Evolutionary conservation across 2,888 invertebrate species (phyloP).

Genomic region (Dynastes tityus): DNA sequence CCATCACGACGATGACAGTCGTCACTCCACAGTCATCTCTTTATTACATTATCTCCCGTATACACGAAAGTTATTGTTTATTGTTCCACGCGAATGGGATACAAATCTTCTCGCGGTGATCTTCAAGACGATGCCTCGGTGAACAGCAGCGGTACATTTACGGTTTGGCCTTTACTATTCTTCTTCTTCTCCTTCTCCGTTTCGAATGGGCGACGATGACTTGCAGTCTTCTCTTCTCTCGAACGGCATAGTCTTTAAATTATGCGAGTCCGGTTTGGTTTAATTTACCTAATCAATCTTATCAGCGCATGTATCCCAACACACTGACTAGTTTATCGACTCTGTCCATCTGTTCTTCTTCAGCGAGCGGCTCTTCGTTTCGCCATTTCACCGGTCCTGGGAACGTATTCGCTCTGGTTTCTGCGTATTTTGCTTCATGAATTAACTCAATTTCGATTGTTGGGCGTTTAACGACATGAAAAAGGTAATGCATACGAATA

Average conservation of each 20-base stretch:
- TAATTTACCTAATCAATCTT: constrained; percentile 65
- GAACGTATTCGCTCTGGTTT: constrained; percentile 9
- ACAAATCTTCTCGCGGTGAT: constrained; percentile 43
- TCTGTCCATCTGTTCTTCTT: constrained; percentile 41
- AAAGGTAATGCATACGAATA: too few relatives aligned
- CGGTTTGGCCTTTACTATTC: constrained; percentile 34
- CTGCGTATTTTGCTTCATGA: too few relatives aligned
- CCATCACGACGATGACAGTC: constrained; percentile 51
- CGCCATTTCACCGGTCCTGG: constrained; percentile 37
- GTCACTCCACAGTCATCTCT: constrained; percentile 61
- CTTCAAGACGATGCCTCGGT: constrained; percentile 1
- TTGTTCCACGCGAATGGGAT: constrained; percentile 60
- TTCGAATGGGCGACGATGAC: constrained; percentile 53
- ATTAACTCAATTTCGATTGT: too few relatives aligned
- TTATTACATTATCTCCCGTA: constrained; percentile 57
- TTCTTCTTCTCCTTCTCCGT: constrained; percentile 6
- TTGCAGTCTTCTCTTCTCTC: constrained; percentile 54
- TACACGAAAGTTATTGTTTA: constrained; percentile 63
- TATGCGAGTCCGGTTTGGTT: constrained; percentile 58
- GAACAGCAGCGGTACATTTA: constrained; percentile 33
- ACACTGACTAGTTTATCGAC: constrained; percentile 58
- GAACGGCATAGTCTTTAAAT: constrained; percentile 51
- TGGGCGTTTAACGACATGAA: too few relatives aligned
- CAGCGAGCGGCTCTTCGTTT: constrained; percentile 18
- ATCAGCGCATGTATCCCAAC: constrained; percentile 63